Base-by-base conservation (phyloP, 2,113 vertebrate species). In the Boleophthalmus pectinirostris region DNA sequence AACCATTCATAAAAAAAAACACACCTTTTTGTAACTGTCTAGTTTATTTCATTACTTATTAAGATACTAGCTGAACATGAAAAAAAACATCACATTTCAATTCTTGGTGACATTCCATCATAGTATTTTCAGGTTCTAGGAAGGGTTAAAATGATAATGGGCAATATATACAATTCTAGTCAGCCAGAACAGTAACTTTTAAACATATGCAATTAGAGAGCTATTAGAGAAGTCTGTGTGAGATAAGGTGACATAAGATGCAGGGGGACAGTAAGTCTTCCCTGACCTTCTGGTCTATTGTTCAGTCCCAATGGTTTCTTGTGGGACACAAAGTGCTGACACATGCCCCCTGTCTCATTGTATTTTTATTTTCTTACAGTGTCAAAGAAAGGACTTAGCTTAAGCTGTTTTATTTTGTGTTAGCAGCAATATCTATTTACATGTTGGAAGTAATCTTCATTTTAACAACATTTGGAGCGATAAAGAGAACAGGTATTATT, bases 311-410 rank as follows among this genome's bases (percentile, higher is more conserved):
- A 15, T 35, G 25, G 58, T 29, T 63, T 33, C 60, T 35, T 33
- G 20, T 35, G 16, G 29, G 29, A 35, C 60, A 63, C 15, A 63
- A 29, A 20, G 60, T 63, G 60, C 60, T 63, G 60, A 61, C 58
- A 61, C 25, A 35, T 23, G 24, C 24, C 24, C 12, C 29, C 15
- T 7, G 24, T 58, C 25, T 29, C 47, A 66, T 21, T 21, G n/a
- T 66, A 11, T 16, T 21, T 73, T 23, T 23, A 25, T 66, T 16
- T 16, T 24, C 14, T 16, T 9, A 15, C 13, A 58, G 29, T 33
- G 15, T 63, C 5, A 57, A 63, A 63, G 60, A 8, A 38, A 38
- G 18, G 60, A 63, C 29, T 29, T 35, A 8, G 16, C 16, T 18
- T 18, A 33, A 61, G 25, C 58, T 61, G 24, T 33, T 61, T 61